Evolutionary conservation across 2,113 vertebrate genomes (phyloP).

Genomic region (Zosterops pallidus): DNA sequence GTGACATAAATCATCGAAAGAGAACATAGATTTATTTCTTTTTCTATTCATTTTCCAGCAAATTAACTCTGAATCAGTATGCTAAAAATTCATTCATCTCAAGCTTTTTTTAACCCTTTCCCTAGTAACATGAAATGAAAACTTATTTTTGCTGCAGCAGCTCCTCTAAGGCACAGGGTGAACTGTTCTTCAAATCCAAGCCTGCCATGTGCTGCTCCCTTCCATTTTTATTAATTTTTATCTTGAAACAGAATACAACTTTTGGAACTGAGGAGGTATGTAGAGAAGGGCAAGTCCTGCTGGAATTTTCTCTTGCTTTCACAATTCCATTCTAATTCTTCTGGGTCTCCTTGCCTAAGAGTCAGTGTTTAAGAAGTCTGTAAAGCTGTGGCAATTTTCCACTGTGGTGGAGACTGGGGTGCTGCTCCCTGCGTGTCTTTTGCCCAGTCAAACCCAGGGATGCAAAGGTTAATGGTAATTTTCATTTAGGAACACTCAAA

Average conservation of each 20-base stretch:
- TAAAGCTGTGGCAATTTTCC: background rate
- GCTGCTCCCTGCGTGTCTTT: background rate
- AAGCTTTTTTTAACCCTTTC: background rate
- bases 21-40: background rate
- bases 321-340: background rate
- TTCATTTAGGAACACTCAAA: background rate
- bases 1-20: background rate
- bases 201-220: background rate
- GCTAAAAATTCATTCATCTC: background rate
- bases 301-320: background rate
- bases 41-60: background rate
- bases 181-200: background rate
- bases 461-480: conserved; percentile 1
- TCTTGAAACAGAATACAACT: background rate
- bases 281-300: background rate
- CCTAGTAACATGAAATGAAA: background rate
- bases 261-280: background rate
- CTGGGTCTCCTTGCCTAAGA: background rate
- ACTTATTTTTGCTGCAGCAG: background rate
- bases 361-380: background rate
- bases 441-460: background rate
- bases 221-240: background rate
- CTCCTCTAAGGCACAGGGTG: fast-evolving
- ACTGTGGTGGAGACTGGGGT: background rate
- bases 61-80: background rate